phyloP scores from a whole-genome alignment of 1,140 invertebrate species.

The Parasteatoda tepidariorum region DNA sequence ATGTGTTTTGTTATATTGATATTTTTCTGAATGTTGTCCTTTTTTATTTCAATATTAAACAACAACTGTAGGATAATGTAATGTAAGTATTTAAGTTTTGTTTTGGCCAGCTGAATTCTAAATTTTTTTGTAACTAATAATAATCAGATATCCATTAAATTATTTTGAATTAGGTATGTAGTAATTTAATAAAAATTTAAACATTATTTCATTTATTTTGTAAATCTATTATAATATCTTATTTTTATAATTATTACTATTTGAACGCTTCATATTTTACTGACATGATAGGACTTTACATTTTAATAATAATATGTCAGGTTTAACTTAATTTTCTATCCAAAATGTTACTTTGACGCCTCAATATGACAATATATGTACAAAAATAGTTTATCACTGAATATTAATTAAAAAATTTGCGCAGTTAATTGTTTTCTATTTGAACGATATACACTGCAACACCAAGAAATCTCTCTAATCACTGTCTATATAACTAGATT shows the following conservation, averaged over 20 bases:
- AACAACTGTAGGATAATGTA: conserved; percentile 42
- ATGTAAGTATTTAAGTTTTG: conserved; percentile 58
- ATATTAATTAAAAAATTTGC: too few species aligned
- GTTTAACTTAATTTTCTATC: too few species aligned
- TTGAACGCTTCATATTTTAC: too few species aligned
- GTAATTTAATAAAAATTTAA: not conserved
- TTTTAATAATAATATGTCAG: too few species aligned
- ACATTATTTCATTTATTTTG: not conserved
- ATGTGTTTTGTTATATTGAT: not conserved
- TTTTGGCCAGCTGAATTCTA: conserved; percentile 13
- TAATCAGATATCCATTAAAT: not conserved
- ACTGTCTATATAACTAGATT: too few species aligned
- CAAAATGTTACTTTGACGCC: too few species aligned
- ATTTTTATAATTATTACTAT: not conserved
- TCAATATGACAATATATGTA: too few species aligned
- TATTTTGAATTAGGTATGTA: not conserved
- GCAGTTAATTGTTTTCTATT: too few species aligned
- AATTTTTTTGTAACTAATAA: not conserved
- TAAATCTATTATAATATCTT: not conserved
- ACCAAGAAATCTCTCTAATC: too few species aligned
- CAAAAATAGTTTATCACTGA: too few species aligned
- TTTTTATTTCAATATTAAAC: conserved; percentile 52
- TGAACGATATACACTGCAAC: too few species aligned
- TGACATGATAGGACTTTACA: too few species aligned
- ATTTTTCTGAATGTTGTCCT: conserved; percentile 30